Conservation (phyloP, 2,797 vertebrate genomes). For the Petrocephalus schoutedeni region DNA sequence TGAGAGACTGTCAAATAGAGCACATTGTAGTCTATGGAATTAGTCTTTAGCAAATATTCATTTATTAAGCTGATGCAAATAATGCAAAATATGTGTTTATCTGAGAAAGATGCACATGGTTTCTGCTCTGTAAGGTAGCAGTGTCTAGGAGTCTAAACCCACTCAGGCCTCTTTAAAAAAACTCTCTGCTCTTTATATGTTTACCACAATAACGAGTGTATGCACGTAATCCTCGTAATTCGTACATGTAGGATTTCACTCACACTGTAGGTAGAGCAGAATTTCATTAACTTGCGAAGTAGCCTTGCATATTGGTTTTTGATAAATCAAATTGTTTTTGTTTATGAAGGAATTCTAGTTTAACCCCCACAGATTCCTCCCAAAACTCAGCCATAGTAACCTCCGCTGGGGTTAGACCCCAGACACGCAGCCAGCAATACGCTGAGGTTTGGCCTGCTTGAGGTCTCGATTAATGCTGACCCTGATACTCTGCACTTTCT, state of each 20-base stretch:
- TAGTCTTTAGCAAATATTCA: conserved; percentile 44
- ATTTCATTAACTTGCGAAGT: neutral
- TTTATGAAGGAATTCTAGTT: neutral
- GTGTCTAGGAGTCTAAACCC: neutral
- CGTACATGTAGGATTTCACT: neutral
- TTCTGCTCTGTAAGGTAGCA: neutral
- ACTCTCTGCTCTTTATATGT: neutral
- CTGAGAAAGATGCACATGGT: neutral
- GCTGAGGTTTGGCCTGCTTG: neutral
- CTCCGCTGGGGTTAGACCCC: neutral
- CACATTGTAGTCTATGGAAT: conserved; percentile 35
- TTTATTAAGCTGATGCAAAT: conserved; percentile 51
- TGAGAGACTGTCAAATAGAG: conserved; percentile 26
- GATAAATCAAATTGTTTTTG: neutral
- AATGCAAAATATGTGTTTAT: conserved; percentile 22
- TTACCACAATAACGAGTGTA: neutral
- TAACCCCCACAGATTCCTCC: neutral
- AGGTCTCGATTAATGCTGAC: neutral
- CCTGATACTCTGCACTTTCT: neutral
- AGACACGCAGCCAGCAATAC: neutral
- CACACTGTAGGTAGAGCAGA: neutral
- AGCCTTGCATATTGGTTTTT: neutral
- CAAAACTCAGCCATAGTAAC: neutral
- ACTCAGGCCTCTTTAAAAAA: neutral
- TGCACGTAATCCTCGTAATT: neutral